Evolutionary conservation across 2,797 vertebrate species (phyloP).

Genomic region (Otolemur crassicaudatus): DNA sequence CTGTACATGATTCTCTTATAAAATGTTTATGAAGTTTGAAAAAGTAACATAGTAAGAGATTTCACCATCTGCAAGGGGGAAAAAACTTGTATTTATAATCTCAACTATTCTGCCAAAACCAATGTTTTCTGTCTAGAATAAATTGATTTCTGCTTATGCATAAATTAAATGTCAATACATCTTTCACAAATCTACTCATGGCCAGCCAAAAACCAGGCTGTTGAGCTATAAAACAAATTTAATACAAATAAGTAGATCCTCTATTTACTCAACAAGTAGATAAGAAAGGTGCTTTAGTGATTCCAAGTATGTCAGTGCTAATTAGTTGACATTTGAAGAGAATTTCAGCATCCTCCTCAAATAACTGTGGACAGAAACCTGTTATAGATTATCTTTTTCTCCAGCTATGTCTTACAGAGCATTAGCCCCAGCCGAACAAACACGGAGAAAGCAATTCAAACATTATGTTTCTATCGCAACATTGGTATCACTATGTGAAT

Average conservation of each 20-base stretch:
- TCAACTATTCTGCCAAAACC: slow-evolving; percentile 60
- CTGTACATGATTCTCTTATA: neutral
- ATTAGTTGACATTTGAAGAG: slow-evolving; percentile 62
- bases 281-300: slow-evolving; percentile 36
- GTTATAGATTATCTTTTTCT: slow-evolving; percentile 19
- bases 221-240: slow-evolving; percentile 58
- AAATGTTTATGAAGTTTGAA: slow-evolving; percentile 44
- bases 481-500: neutral
- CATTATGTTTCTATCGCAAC: neutral
- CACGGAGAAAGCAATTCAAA: neutral
- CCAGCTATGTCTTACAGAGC: neutral
- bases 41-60: slow-evolving; percentile 43
- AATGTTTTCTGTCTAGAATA: slow-evolving; percentile 68
- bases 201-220: slow-evolving; percentile 20
- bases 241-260: slow-evolving; percentile 65
- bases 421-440: slow-evolving; percentile 47
- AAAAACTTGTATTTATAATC: slow-evolving; percentile 61
- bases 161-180: slow-evolving; percentile 79
- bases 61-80: slow-evolving; percentile 29
- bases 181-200: slow-evolving; percentile 58
- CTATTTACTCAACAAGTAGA: slow-evolving; percentile 70
- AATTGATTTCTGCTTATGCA: slow-evolving; percentile 75
- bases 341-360: neutral
- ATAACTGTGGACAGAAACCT: neutral
- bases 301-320: slow-evolving; percentile 29